Base-by-base conservation (phyloP, 1,140 invertebrate species). In the Drosophila tropicalis region DNA sequence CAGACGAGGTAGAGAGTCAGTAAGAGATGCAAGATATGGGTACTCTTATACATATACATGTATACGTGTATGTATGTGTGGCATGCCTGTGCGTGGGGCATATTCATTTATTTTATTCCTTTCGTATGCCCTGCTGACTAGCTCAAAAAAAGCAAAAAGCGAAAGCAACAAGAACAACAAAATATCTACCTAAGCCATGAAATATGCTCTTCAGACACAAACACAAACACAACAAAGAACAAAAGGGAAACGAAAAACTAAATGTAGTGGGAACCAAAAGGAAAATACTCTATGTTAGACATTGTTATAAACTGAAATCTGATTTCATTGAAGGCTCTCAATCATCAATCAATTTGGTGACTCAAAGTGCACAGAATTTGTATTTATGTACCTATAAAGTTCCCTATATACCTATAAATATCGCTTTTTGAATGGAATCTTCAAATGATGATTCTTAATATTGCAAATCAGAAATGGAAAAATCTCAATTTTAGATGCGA, bases 101-200 rank as follows among this genome's bases (percentile, higher is more conserved):
- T 85, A 75, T 85, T 84, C 81, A 85, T 85, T 85, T 85, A 78
- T 85, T 85, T 85, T 84, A 76, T 79, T 79, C 57, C 39, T 78
- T 79, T 66, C 61, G 36, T 67, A 58, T 70, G 62, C 73, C 29
- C 44, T 58, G 81, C 76, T 85, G 81, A 85, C 81, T 85, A 78
- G 81, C 74, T 80, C 47, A 76, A 80, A 78, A 79, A 58, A 29
- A 47, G 29, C 41, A 44, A 47, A 47, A 19, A 47, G 15, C 15
- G 6, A 47, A 47, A 55, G 25, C 51, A 55, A 58, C 32, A 58
- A 58, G 3, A 58, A 58, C 56, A 58, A 58, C 56, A 19, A 69
- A 74, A 79, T 80, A 81, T 80, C 77, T 72, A 85, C 68, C 70
- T 78, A 81, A 85, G 77, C 68, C 70, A 72, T 84, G 77, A 85